A percentile compares a stretch with the other conserved stretches of the same genome.
Conservation (phyloP, 2,113 vertebrate genomes). For the Neogobius melanostomus region DNA sequence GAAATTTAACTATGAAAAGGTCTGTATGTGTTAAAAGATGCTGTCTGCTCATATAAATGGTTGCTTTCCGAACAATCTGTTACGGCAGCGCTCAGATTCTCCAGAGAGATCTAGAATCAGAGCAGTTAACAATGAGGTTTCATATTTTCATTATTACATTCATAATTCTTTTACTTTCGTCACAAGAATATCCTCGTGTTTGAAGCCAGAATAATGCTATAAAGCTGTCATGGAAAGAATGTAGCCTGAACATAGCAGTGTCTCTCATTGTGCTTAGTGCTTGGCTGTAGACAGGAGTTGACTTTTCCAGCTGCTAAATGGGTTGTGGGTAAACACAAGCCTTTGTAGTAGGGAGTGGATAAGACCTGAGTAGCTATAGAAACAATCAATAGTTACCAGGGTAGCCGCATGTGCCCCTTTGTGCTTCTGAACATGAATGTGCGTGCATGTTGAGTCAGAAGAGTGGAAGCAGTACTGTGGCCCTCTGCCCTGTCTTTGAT, state of each 20-base stretch:
- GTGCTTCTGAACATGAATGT: constrained; percentile 47
- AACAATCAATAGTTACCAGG: constrained; percentile 62
- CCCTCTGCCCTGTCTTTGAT: constrained; percentile 73
- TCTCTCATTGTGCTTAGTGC: constrained; percentile 17
- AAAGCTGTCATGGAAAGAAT: not conserved
- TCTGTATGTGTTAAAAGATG: not conserved
- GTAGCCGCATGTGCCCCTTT: constrained; percentile 40
- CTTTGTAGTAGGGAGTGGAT: constrained; percentile 49
- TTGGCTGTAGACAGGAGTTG: constrained; percentile 31
- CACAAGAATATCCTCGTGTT: no score
- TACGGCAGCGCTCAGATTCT: not conserved
- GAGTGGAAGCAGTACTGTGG: constrained; percentile 51
- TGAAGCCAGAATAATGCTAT: no score
- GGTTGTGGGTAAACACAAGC: constrained; percentile 36
- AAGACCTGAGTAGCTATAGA: constrained; percentile 38
- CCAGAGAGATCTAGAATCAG: no score
- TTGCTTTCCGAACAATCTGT: not conserved
- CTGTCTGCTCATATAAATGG: not conserved
- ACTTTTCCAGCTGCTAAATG: constrained; percentile 53
- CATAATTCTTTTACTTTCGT: no score
- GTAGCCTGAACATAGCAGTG: not conserved
- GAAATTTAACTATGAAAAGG: not conserved
- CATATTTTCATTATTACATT: no score
- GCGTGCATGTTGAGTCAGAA: constrained; percentile 39
- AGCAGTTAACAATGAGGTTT: no score